Evolutionary conservation across 2,797 vertebrate species (phyloP).

Genomic region (Novumbra hubbsi): DNA sequence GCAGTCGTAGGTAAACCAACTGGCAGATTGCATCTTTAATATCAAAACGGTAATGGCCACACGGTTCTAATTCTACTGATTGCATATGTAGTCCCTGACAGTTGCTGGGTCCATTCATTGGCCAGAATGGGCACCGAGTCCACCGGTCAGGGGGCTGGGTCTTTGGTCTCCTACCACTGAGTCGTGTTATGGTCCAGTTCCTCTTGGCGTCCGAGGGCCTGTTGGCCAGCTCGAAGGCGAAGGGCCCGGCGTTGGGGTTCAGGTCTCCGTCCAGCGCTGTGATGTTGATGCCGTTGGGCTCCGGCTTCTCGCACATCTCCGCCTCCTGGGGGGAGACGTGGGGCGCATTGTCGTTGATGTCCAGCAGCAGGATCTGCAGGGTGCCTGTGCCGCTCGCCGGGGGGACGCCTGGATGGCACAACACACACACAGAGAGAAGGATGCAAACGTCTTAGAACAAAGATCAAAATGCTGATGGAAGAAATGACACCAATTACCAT

Average conservation of each 20-base stretch:
- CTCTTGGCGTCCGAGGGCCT: slow-evolving; percentile 81
- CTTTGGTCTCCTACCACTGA: slow-evolving; percentile 78
- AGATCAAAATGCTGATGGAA: slow-evolving; percentile 25
- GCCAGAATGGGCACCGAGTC: background rate
- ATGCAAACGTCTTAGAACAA: slow-evolving; percentile 32
- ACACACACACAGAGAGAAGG: slow-evolving; percentile 12
- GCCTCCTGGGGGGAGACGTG: slow-evolving; percentile 89
- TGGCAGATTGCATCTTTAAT: too few species aligned
- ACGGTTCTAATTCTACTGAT: background rate
- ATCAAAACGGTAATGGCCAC: background rate
- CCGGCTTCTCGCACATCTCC: slow-evolving; percentile 89
- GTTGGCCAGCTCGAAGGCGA: slow-evolving; percentile 89
- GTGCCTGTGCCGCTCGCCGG: slow-evolving; percentile 94
- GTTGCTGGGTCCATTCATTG: background rate
- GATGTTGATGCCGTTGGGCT: slow-evolving; percentile 95
- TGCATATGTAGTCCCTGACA: background rate
- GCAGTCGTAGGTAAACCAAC: too few species aligned
- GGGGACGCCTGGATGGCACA: slow-evolving; percentile 75
- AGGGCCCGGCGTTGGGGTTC: slow-evolving; percentile 91
- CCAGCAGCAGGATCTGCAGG: slow-evolving; percentile 88
- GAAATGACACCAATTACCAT: slow-evolving; percentile 12
- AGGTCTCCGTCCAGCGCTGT: slow-evolving; percentile 92
- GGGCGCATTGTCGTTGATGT: slow-evolving; percentile 97
- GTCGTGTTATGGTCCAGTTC: slow-evolving; percentile 94
- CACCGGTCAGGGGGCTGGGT: background rate